phyloP scores from a whole-genome alignment of 2,797 vertebrate genomes.

The Echiichthys vipera region DNA sequence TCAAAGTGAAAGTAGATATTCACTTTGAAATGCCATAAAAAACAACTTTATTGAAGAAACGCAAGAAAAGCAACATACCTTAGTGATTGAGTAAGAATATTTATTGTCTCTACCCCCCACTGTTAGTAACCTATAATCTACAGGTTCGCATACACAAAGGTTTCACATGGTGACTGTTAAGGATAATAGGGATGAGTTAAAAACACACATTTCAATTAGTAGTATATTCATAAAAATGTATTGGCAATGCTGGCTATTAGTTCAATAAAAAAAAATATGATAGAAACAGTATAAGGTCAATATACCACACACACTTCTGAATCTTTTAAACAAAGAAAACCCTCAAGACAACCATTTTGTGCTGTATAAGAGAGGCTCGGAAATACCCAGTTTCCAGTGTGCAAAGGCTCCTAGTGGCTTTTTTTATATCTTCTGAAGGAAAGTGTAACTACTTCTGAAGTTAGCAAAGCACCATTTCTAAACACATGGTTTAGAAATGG shows the following conservation, averaged over 20 bases:
- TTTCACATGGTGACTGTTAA: constrained; percentile 19
- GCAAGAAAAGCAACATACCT: constrained; percentile 2
- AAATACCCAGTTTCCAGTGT: constrained; percentile 9
- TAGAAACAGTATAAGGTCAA: constrained; percentile 38
- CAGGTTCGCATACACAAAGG: constrained; percentile 20
- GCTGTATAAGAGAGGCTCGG: background rate
- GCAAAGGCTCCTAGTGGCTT: constrained; percentile 19
- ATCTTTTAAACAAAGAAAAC: constrained; percentile 4
- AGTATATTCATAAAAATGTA: constrained; percentile 23
- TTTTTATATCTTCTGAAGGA: constrained; percentile 14
- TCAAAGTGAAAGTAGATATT: background rate
- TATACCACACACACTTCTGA: constrained; percentile 17
- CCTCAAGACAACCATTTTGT: constrained; percentile 30
- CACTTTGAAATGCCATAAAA: background rate
- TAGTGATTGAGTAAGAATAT: constrained; percentile 5
- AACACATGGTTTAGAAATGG: constrained; percentile 32
- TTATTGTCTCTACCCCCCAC: constrained; percentile 36
- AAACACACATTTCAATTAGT: constrained; percentile 27
- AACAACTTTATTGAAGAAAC: constrained; percentile 44
- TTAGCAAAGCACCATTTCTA: no score
- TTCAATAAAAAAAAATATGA: constrained; percentile 36
- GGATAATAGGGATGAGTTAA: constrained; percentile 6
- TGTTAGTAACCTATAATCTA: constrained; percentile 51
- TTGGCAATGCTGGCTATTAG: constrained; percentile 13
- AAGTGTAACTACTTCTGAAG: constrained; percentile 30